Base-by-base conservation (phyloP, 2,113 vertebrate species). In the Hemicordylus capensis region DNA sequence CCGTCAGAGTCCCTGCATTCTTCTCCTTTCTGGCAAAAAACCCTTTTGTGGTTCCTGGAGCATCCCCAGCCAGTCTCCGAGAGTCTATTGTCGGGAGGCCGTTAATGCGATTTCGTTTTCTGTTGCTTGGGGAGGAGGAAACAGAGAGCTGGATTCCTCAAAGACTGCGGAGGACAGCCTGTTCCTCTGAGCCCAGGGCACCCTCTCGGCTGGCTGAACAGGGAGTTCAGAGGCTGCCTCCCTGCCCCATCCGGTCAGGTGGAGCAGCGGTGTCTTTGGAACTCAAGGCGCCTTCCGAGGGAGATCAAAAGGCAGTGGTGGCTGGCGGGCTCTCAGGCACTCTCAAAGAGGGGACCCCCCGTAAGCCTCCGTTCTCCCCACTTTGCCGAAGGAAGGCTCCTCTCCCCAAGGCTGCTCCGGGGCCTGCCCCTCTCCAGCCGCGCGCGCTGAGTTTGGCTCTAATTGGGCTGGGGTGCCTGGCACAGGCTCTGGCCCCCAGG, bases 1-100 rank as follows among this genome's bases (percentile, higher is more conserved):
- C n/a, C 14, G 64, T 34, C n/a, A 17, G 2, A 1, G 31, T 3
- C 24, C 0, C 0, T 0, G 9, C 1, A 15, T 10, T 5, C 51
- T 5, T 2, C 51, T 14, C 51, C 42, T 28, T 14, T 19, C 14
- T 19, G 6, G n/a, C n/a, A 19, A 3, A 11, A 3, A 39, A 39
- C 19, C 22, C 17, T 69, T 34, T 20, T 39, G 14, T 8, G 3
- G 14, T 31, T 24, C 20, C 46, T 51, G 44, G 28, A 48, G 10
- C 5, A 31, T 26, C 42, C 31, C 44, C 72, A 28, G 37, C 76
- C 9, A 6, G 39, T 39, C 37, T 63, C 26, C 26, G 26, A 1
- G 26, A 1, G 26, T 31, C 61, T 9, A 63, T 39, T 1, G 6
- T 22, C n/a, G 20, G 19, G 20, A 67, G 66, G 59, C 15, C 3